Percentiles rank a stretch among this genome's conserved stretches.
Evolutionary conservation across 37 sponge, comb jelly and placozoan genomes (phyloP).

Genomic region (Oopsacas minuta): DNA sequence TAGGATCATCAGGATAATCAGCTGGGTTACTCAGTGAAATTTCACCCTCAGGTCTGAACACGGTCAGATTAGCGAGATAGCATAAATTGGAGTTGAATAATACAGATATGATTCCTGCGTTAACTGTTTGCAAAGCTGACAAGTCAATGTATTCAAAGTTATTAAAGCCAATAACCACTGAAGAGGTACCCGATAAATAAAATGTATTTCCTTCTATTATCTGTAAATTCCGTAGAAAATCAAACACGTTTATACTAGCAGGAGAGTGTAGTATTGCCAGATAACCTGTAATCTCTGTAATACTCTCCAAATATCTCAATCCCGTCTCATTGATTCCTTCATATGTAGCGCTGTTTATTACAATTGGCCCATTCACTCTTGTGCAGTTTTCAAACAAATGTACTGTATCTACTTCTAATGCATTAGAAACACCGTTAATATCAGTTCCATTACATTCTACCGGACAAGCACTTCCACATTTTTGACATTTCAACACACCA

Average conservation of each 20-base stretch:
- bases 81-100: neutral
- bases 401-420: neutral
- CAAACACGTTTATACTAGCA: neutral
- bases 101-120: neutral
- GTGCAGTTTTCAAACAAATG: constrained; percentile 4
- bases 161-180: neutral
- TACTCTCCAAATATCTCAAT: neutral
- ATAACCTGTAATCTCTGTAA: neutral
- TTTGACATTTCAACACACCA: neutral
- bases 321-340: neutral
- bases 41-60: neutral
- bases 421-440: neutral
- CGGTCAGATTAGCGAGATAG: neutral
- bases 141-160: constrained; percentile 16
- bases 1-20: neutral
- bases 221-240: neutral
- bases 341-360: neutral
- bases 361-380: neutral
- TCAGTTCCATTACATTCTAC: constrained; percentile 3
- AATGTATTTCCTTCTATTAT: neutral
- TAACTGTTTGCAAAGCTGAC: neutral
- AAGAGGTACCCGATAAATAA: neutral
- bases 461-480: neutral
- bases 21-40: neutral
- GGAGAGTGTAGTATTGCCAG: neutral